Percentiles rank a stretch among this genome's conserved stretches.
These are phyloP conservation scores for Pseudopipra pipra DNA, from an alignment of 2,113 vertebrate species.

Conservation along the genomic window DNA sequence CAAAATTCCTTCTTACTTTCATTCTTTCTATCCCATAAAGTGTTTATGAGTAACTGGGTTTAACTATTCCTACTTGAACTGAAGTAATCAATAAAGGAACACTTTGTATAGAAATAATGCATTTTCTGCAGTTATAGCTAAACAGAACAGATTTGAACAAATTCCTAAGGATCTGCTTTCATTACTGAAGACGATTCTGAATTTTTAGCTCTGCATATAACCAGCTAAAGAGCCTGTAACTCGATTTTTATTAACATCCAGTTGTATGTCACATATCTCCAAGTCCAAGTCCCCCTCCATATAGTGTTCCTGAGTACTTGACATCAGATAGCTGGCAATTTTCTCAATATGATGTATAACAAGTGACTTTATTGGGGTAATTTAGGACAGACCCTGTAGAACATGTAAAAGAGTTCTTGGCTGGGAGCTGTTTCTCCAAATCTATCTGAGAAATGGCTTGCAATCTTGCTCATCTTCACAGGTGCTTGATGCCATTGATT, in stretches of 20 bases:
- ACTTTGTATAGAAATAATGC: not conserved
- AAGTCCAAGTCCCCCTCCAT: constrained; percentile 35
- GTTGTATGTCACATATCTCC: not conserved
- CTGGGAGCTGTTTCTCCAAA: constrained; percentile 64
- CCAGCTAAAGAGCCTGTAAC: constrained; percentile 6
- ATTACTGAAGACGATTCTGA: constrained; percentile 20
- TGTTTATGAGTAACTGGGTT: constrained; percentile 2
- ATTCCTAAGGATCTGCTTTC: constrained; percentile 10
- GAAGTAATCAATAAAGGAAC: constrained; percentile 20
- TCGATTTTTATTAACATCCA: constrained; percentile 51
- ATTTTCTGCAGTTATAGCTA: constrained; percentile 6
- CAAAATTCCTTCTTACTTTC: not conserved
- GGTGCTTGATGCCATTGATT: constrained; percentile 70
- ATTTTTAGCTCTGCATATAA: constrained; percentile 48
- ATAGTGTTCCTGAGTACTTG: constrained; percentile 34
- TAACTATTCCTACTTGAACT: constrained; percentile 7
- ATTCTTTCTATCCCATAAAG: constrained; percentile 20
- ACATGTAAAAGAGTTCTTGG: constrained; percentile 59
- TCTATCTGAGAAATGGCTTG: constrained; percentile 64
- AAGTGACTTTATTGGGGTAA: constrained; percentile 62
- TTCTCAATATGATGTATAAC: constrained; percentile 56
- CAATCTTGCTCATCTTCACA: constrained; percentile 66
- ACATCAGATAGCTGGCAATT: constrained; percentile 56
- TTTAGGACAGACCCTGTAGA: constrained; percentile 61
- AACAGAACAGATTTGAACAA: constrained; percentile 20